Evolutionary conservation across 2,797 vertebrate species (phyloP).

Genomic region (Propithecus perrieri): DNA sequence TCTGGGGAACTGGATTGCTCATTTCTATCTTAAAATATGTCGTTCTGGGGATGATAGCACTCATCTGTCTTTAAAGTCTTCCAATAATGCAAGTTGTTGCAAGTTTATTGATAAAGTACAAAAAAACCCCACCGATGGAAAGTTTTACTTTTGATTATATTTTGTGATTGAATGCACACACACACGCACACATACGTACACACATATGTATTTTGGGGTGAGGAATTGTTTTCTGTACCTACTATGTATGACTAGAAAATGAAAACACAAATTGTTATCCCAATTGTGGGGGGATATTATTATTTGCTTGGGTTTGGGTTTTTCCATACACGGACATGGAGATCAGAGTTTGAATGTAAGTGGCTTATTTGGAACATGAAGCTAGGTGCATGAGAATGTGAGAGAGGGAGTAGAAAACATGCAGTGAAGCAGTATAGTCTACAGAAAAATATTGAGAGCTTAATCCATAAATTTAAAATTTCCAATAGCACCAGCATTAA

Average conservation of each 20-base stretch:
- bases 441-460: neutral
- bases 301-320: neutral
- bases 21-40: neutral
- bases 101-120: neutral
- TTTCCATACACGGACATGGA: accelerated
- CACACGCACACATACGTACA: no score
- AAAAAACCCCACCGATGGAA: neutral
- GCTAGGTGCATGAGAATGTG: neutral
- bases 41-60: neutral
- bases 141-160: neutral
- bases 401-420: neutral
- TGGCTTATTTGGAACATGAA: neutral
- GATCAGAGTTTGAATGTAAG: neutral
- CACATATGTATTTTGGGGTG: neutral
- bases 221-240: neutral
- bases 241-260: neutral
- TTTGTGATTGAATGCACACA: neutral
- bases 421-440: no score
- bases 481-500: neutral
- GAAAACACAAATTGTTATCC: neutral
- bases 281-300: neutral
- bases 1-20: neutral
- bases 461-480: neutral
- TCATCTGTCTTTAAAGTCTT: neutral
- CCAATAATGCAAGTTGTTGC: neutral